A percentile compares a stretch with the other conserved stretches of the same genome.
phyloP scores from a whole-genome alignment of 2,888 invertebrate species.

The Schizaphis graminum region DNA sequence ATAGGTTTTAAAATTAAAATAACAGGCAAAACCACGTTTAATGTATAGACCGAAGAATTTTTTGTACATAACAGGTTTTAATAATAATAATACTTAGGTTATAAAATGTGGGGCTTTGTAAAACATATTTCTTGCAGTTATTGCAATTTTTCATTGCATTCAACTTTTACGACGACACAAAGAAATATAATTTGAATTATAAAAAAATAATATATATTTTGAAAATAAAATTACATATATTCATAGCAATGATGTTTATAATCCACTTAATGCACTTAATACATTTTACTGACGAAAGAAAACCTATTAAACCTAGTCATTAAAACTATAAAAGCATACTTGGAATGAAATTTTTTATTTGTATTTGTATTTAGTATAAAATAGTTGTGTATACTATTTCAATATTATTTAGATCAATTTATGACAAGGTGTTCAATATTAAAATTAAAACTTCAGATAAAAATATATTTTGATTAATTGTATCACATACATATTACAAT shows the following conservation, averaged over 20 bases:
- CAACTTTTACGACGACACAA: neutral
- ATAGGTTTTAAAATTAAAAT: constrained; percentile 11
- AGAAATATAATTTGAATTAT: constrained; percentile 10
- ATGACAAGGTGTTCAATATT: neutral
- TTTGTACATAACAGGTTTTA: neutral
- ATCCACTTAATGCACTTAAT: neutral
- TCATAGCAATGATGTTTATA: neutral
- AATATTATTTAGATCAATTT: neutral
- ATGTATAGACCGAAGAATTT: constrained; percentile 20
- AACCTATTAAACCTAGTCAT: neutral
- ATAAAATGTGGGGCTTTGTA: neutral
- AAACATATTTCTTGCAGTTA: constrained; percentile 29
- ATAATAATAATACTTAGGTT: neutral
- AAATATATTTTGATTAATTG: neutral
- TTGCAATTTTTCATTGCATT: neutral
- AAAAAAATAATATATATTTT: neutral
- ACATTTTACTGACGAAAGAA: neutral
- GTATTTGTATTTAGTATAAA: neutral
- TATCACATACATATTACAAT: neutral
- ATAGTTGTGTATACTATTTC: neutral
- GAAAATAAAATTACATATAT: neutral
- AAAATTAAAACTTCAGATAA: neutral
- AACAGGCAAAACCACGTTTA: neutral
- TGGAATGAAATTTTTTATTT: neutral
- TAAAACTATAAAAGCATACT: neutral